Evolutionary conservation across 2,888 invertebrate species (phyloP).

Genomic region (Holacanthella duospinosa): DNA sequence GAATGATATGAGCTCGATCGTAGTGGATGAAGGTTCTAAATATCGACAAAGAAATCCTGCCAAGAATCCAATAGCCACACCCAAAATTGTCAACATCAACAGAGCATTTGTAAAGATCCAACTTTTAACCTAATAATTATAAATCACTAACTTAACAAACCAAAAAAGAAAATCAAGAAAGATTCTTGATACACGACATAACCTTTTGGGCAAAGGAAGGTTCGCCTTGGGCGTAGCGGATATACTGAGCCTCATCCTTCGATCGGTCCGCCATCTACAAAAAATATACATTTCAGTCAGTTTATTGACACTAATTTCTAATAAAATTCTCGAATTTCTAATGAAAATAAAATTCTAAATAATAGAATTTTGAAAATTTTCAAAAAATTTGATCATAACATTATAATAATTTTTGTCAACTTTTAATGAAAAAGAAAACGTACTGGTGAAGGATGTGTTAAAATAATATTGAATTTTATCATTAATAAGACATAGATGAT

Average conservation of each 20-base stretch:
- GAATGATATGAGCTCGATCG: slow-evolving; percentile 52
- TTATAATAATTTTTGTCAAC: too few relatives aligned
- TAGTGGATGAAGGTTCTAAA: slow-evolving; percentile 44
- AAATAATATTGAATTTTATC: too few relatives aligned
- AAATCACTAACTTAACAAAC: not conserved
- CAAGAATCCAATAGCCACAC: slow-evolving; percentile 51
- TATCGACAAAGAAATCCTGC: slow-evolving; percentile 49
- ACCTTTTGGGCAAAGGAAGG: not conserved
- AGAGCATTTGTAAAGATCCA: slow-evolving; percentile 49
- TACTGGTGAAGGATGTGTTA: too few relatives aligned
- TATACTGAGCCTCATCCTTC: slow-evolving; percentile 12
- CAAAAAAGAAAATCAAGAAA: not conserved
- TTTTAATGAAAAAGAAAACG: too few relatives aligned
- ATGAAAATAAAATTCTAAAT: too few relatives aligned
- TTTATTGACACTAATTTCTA: not conserved
- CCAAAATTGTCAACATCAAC: slow-evolving; percentile 50
- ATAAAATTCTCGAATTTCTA: not conserved
- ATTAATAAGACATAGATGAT: too few relatives aligned
- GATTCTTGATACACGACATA: not conserved
- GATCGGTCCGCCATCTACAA: not conserved
- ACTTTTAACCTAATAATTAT: slow-evolving; percentile 4
- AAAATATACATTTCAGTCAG: not conserved
- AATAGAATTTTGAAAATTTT: too few relatives aligned
- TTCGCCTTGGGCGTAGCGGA: slow-evolving; percentile 15
- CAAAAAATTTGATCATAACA: too few relatives aligned